phyloP scores from a whole-genome alignment of 2,113 vertebrate species.

The Solea senegalensis region DNA sequence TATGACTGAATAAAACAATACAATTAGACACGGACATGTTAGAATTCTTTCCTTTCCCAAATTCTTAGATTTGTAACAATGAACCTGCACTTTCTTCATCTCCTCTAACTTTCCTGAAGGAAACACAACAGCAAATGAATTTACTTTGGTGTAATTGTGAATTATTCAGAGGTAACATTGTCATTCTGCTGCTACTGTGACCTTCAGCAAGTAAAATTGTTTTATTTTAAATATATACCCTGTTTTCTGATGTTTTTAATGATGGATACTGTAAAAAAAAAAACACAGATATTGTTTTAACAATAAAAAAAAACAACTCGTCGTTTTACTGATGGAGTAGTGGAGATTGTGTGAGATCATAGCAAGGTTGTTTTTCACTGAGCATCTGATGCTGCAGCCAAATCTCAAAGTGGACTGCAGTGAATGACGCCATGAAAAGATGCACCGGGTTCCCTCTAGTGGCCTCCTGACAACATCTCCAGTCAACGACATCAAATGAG shows the following conservation, averaged over 20 bases:
- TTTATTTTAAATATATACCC: background rate
- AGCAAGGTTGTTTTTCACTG: constrained; percentile 5
- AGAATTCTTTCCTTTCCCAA: too few relatives aligned
- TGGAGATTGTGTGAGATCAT: background rate
- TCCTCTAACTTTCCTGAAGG: too few relatives aligned
- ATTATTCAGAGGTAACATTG: background rate
- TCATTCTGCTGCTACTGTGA: background rate
- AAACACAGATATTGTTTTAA: background rate
- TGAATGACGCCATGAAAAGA: constrained; percentile 43
- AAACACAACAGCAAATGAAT: too few relatives aligned
- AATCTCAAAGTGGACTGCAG: constrained; percentile 47
- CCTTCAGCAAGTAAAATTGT: background rate
- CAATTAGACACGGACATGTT: too few relatives aligned
- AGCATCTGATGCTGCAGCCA: constrained; percentile 25
- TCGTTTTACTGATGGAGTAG: too few relatives aligned
- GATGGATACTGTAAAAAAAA: background rate
- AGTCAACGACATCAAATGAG: background rate
- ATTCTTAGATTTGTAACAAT: too few relatives aligned
- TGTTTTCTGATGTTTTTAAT: background rate
- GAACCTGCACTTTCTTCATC: too few relatives aligned
- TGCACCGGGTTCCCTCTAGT: constrained; percentile 64
- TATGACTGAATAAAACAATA: too few relatives aligned
- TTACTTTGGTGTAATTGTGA: too few relatives aligned
- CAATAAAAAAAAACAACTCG: too few relatives aligned
- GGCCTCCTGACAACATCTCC: constrained; percentile 41